Conservation (phyloP, 2,797 vertebrate species). For the Synanceia verrucosa region DNA sequence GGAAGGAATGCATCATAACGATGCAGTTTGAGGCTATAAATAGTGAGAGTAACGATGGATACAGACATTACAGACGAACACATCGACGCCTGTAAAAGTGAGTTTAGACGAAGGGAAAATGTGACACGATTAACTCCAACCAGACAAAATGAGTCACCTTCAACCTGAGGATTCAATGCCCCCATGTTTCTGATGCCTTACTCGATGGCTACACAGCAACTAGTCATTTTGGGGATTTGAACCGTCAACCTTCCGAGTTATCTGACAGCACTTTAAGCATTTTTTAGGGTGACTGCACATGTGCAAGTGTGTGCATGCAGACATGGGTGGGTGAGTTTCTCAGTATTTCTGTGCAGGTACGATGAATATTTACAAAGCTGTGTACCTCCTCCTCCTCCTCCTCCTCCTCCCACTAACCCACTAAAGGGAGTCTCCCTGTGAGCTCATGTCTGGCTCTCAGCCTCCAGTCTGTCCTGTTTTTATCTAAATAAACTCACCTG, state of each 20-base stretch:
- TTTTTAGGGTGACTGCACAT: conserved; percentile 18
- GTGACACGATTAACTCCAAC: conserved; percentile 23
- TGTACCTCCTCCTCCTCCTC: conserved; percentile 33
- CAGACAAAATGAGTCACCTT: conserved; percentile 2
- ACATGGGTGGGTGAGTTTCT: conserved; percentile 10
- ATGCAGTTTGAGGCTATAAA: conserved; percentile 13
- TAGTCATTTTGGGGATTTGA: not conserved
- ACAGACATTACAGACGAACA: conserved; percentile 41
- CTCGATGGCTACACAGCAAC: not conserved
- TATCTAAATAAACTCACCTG: too few species aligned
- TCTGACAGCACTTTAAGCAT: not conserved
- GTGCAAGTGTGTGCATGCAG: conserved; percentile 26
- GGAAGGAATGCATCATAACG: conserved; percentile 1
- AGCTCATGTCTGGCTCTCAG: conserved; percentile 67
- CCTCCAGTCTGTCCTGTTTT: conserved; percentile 45
- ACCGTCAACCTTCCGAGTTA: not conserved
- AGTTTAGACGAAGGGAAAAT: conserved; percentile 31
- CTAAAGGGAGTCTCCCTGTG: conserved; percentile 60
- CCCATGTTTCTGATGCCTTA: not conserved
- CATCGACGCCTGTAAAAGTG: conserved; percentile 39
- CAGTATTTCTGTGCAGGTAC: conserved; percentile 9
- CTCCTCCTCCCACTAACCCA: conserved; percentile 5
- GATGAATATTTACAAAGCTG: conserved; percentile 4
- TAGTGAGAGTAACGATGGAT: conserved; percentile 45
- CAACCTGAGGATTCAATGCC: too few species aligned